These are phyloP conservation scores for Tapirus terrestris DNA, from an alignment of 2,113 vertebrate genomes.

Conservation along the genomic window DNA sequence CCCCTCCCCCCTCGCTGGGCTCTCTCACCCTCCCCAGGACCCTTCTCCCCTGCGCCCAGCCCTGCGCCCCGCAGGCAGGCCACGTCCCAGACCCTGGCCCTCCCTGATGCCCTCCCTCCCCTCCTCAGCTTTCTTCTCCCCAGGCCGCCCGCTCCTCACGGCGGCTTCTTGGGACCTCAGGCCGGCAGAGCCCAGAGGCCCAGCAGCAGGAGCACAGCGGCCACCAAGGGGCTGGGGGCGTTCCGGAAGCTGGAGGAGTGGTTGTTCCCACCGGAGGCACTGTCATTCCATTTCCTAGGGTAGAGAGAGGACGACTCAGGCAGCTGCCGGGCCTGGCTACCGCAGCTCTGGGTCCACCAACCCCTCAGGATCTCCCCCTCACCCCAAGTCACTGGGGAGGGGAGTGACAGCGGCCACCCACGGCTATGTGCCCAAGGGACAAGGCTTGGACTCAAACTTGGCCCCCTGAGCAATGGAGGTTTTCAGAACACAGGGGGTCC, in stretches of 20 bases:
- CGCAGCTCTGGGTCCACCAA: neutral
- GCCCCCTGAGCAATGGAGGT: neutral
- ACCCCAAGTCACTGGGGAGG: neutral
- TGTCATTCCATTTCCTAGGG: neutral
- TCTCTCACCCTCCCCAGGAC: neutral
- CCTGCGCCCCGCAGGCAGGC: neutral
- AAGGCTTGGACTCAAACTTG: neutral
- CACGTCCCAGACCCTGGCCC: neutral
- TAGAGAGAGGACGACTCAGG: neutral
- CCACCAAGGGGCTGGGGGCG: rapidly evolving
- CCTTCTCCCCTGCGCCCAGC: neutral
- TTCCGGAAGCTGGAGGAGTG: rapidly evolving
- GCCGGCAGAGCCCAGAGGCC: rapidly evolving
- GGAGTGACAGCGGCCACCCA: neutral
- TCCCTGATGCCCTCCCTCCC: neutral
- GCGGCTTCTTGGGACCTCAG: neutral
- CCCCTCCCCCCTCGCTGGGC: neutral
- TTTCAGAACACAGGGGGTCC: neutral
- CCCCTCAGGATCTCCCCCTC: neutral
- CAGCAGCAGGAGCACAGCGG: rapidly evolving
- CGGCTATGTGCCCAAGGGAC: neutral
- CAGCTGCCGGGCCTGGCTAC: neutral
- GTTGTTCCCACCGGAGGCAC: rapidly evolving
- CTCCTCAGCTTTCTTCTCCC: neutral
- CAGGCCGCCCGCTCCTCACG: neutral